phyloP scores from a whole-genome alignment of 2,797 vertebrate genomes.

The Rhynchotus rufescens region DNA sequence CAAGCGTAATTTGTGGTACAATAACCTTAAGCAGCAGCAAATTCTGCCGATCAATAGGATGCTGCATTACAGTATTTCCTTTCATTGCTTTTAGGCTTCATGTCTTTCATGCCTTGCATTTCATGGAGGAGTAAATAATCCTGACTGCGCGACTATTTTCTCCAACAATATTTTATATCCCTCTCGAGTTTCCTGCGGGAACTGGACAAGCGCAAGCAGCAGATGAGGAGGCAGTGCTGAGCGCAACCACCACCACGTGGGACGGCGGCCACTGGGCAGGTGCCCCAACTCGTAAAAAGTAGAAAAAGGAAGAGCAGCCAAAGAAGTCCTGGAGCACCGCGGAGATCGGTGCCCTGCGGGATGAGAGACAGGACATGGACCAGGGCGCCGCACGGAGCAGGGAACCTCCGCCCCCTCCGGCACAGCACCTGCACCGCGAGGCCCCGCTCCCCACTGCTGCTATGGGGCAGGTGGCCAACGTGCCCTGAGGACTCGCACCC shows the following conservation, averaged over 20 bases:
- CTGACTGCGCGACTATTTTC: not conserved
- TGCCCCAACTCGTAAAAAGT: no score
- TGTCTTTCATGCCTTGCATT: not conserved
- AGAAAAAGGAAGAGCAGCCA: no score
- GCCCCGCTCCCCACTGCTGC: not conserved
- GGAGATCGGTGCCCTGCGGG: no score
- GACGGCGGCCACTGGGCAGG: no score
- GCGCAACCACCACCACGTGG: no score
- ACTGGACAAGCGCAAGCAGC: not conserved
- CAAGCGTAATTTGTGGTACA: not conserved
- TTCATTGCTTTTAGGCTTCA: not conserved
- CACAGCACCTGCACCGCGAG: no score
- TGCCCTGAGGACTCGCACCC: not conserved
- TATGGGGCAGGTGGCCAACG: not conserved
- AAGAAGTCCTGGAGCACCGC: no score
- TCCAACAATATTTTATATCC: not conserved
- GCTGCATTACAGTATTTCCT: not conserved
- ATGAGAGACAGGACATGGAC: no score
- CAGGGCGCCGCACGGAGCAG: no score
- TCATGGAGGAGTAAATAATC: not conserved
- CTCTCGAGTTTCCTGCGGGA: not conserved
- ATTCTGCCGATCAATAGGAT: constrained; percentile 32
- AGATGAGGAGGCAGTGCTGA: not conserved
- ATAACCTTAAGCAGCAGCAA: not conserved
- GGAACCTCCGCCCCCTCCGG: no score